Base-by-base conservation (phyloP, 2,888 invertebrate genomes). In the Apamea crenata region DNA sequence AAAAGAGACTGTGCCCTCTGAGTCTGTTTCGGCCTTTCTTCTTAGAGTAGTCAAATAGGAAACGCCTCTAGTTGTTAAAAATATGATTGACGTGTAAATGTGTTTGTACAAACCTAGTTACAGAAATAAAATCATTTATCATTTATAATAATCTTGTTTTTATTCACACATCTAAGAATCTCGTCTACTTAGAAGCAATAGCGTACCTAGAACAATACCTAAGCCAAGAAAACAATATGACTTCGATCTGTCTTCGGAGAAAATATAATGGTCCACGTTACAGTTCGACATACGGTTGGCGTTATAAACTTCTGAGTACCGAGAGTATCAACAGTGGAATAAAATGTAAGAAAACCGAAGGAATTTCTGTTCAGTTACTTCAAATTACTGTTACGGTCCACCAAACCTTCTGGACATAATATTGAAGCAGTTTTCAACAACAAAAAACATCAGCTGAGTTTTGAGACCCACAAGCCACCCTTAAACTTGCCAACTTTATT, bases 201-300 rank as follows among this genome's bases (percentile, higher is more conserved):
- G n/a, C 16, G 7, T 68, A 36, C 29, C 71, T 68, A 56, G 78
- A 85, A 78, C 32, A 72, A 69, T 67, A 78, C 36, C 75, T 29
- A 65, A 73, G 50, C 44, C 66, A 47, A 76, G 80, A 32, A 79
- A 80, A 83, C 77, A 82, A 80, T 77, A 77, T 50, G 65, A 53
- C 69, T 72, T 80, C 50, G 69, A 77, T 77, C 68, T 68, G 68
- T 79, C 79, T 86, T 86, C 79, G 70, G 6, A 81, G 86, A 81
- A 87, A 85, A 77, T 67, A 74, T 78, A 76, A 84, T 82, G 66
- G 78, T 74, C 80, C 74, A 77, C 53, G 70, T 80, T 77, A 79
- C 85, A 44, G 75, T 84, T 61, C 47, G 74, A 73, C 82, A 80
- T 75, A 78, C 80, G 50, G 71, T 79, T 65, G 69, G 53, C 66